These are phyloP conservation scores for Syrista parreyssii DNA, from an alignment of 2,888 invertebrate species.

Conservation along the genomic window DNA sequence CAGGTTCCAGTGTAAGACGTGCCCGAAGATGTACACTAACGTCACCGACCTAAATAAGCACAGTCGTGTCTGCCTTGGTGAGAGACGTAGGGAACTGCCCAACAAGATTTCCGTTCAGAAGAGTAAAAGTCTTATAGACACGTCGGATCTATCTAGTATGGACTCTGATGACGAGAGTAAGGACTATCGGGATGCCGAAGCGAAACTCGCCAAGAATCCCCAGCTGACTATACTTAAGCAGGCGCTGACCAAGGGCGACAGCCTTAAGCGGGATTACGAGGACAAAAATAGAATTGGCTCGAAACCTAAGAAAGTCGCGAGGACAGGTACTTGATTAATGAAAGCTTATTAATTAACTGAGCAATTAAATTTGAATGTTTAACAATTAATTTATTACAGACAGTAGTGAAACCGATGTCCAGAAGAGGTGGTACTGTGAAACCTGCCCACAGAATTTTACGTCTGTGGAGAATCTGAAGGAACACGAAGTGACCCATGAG, in stretches of 20 bases:
- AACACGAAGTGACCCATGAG: conserved; percentile 57
- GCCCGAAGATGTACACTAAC: conserved; percentile 58
- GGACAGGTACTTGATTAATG: conserved; percentile 55
- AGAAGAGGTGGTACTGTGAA: conserved; percentile 59
- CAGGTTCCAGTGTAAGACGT: conserved; percentile 58
- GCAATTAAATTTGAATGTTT: neutral
- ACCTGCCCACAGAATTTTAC: conserved; percentile 55
- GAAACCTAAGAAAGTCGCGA: conserved; percentile 58
- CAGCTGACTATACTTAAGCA: conserved; percentile 63
- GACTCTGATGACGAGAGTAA: conserved; percentile 59
- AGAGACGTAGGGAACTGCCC: conserved; percentile 45
- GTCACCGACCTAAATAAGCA: conserved; percentile 59
- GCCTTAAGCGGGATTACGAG: conserved; percentile 53
- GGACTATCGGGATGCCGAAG: conserved; percentile 64
- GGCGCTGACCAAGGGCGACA: conserved; percentile 57
- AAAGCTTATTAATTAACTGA: neutral
- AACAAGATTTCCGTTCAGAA: conserved; percentile 61
- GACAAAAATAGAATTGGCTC: conserved; percentile 51
- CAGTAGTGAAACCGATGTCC: conserved; percentile 39
- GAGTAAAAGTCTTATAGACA: conserved; percentile 59
- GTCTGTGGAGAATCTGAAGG: conserved; percentile 50
- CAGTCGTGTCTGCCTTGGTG: conserved; percentile 50
- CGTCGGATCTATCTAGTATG: conserved; percentile 55
- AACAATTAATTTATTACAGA: conserved; percentile 24
- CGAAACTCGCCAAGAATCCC: conserved; percentile 65